These are phyloP conservation scores for Gallinago undulata DNA, from an alignment of 2,113 vertebrate species.

Conservation along the genomic window DNA sequence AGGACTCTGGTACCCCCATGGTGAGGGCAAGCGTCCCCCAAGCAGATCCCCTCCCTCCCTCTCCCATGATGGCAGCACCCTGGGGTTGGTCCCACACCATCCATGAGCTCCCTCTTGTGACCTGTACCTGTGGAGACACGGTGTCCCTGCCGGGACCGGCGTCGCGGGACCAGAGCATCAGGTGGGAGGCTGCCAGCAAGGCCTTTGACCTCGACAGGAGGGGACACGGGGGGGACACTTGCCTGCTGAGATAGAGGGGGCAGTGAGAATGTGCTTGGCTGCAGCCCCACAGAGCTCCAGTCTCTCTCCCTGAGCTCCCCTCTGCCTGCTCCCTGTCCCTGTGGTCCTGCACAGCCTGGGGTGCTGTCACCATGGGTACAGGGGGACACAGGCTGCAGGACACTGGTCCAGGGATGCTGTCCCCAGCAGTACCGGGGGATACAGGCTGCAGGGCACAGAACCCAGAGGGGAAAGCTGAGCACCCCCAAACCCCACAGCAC, in stretches of 20 bases:
- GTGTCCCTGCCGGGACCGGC: slow-evolving; percentile 38
- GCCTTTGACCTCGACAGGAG: slow-evolving; percentile 26
- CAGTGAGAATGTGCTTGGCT: not conserved
- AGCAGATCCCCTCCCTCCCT: not conserved
- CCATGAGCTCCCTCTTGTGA: not conserved
- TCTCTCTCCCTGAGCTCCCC: not conserved
- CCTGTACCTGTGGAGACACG: slow-evolving; percentile 22
- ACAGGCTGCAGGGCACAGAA: not conserved
- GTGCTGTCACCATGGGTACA: not conserved
- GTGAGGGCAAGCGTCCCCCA: not conserved
- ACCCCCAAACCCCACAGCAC: not conserved
- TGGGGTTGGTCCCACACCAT: not conserved
- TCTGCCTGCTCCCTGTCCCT: not conserved
- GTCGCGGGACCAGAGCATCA: slow-evolving; percentile 46
- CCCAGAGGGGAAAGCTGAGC: not conserved
- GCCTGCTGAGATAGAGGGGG: slow-evolving; percentile 39
- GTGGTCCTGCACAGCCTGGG: not conserved
- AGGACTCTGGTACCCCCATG: accelerated
- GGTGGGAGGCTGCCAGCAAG: slow-evolving; percentile 11
- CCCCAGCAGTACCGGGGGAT: too few species aligned
- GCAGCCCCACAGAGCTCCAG: not conserved
- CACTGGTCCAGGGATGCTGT: not conserved
- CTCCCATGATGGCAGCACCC: not conserved
- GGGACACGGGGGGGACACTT: slow-evolving; percentile 49
- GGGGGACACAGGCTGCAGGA: not conserved